A percentile compares a stretch with the other conserved stretches of the same genome.
These are phyloP conservation scores for Cephalopholis sonnerati DNA, from an alignment of 2,113 vertebrate species.

Conservation along the genomic window DNA sequence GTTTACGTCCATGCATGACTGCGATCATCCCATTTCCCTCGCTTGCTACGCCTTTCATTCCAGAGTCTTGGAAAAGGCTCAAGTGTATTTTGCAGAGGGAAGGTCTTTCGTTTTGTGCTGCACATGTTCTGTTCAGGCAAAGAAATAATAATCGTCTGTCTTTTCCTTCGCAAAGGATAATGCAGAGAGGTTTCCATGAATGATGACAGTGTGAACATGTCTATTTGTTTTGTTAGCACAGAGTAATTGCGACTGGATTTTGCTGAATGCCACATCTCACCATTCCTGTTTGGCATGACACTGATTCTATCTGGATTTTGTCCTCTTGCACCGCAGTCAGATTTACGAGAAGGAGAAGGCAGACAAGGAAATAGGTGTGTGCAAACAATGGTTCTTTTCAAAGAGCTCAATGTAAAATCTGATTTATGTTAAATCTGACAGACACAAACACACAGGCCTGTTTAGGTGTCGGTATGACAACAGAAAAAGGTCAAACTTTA, in stretches of 20 bases:
- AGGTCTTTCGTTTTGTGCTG: not conserved
- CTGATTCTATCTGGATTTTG: not conserved
- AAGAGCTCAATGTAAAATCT: too few species aligned
- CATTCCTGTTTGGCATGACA: not conserved
- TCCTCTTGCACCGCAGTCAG: not conserved
- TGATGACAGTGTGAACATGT: not conserved
- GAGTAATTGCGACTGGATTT: not conserved
- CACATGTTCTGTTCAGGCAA: not conserved
- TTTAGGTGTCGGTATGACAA: too few species aligned
- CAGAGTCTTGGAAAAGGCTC: not conserved
- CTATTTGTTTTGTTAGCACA: too few species aligned
- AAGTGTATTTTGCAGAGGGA: not conserved
- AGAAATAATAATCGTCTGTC: too few species aligned
- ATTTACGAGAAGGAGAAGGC: not conserved
- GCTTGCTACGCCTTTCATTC: not conserved
- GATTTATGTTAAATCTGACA: too few species aligned
- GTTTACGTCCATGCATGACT: not conserved
- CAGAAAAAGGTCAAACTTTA: too few species aligned
- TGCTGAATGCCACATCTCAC: not conserved
- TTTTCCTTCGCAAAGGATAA: too few species aligned
- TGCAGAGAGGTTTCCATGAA: too few species aligned
- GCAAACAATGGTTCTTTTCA: too few species aligned
- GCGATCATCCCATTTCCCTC: conserved; percentile 1
- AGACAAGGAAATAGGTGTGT: too few species aligned
- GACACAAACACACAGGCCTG: too few species aligned